phyloP scores from a whole-genome alignment of 1,140 invertebrate species.

The Drosophila eugracilis region DNA sequence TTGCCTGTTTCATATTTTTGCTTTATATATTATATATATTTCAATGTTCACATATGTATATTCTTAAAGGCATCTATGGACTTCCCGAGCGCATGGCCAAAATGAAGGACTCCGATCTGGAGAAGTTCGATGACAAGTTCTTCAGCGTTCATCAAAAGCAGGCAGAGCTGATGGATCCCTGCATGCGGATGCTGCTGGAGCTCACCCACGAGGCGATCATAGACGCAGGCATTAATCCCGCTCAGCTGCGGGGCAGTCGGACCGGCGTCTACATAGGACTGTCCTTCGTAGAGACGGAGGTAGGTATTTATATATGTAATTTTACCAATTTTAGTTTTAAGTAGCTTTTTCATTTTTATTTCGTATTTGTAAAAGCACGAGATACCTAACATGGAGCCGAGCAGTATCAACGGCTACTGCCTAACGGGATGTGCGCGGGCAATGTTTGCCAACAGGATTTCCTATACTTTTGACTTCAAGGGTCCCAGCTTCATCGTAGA shows the following conservation, averaged over 20 bases:
- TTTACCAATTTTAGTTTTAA: too few relatives aligned
- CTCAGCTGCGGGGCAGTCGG: constrained; percentile 90
- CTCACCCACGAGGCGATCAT: constrained; percentile 96
- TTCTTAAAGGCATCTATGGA: constrained; percentile 88
- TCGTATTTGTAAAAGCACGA: too few relatives aligned
- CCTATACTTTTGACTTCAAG: constrained; percentile 96
- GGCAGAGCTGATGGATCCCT: constrained; percentile 98
- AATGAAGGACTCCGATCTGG: constrained; percentile 95
- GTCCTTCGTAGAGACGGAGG: constrained; percentile 94
- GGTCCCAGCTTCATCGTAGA: constrained; percentile 96
- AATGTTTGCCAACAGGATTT: constrained; percentile 98
- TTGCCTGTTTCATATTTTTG: too few relatives aligned
- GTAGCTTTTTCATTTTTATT: too few relatives aligned
- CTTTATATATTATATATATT: too few relatives aligned
- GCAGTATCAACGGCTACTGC: constrained; percentile 95
- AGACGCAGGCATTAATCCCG: constrained; percentile 95
- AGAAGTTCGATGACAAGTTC: constrained; percentile 95
- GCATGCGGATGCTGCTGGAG: constrained; percentile 96
- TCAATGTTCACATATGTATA: neutral
- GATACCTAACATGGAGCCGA: constrained; percentile 89
- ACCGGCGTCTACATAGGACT: constrained; percentile 97
- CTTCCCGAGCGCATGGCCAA: constrained; percentile 95
- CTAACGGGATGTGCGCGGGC: constrained; percentile 96
- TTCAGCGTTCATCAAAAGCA: constrained; percentile 97
- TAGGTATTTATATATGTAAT: too few relatives aligned